Base-by-base conservation (phyloP, 2,888 invertebrate species). In the Orchesella flavescens region DNA sequence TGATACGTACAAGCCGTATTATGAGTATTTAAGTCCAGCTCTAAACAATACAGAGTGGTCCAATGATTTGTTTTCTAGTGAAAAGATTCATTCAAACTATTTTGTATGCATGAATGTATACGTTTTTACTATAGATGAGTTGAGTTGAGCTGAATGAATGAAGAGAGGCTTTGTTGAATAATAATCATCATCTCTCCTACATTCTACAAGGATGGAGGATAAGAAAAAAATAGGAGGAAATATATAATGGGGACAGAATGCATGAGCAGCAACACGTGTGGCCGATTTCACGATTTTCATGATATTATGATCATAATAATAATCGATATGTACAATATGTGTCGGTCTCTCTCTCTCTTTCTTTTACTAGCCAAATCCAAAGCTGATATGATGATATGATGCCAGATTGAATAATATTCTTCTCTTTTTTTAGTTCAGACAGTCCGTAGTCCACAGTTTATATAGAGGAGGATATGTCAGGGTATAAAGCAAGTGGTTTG, bases 191-290 rank as follows among this genome's bases (percentile, higher is more conserved):
- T 34, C 34, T 34, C 34, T 34, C 7, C 34, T n/a, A n/a, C n/a
- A n/a, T n/a, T n/a, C n/a, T n/a, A n/a, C n/a, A n/a, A n/a, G n/a
- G 15, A 44, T 44, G 44, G 44, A 34, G 44, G 46, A 61, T 46
- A 61, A 61, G 61, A 72, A 24, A 53, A 49, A 63, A 78, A 76
- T 34, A 23, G 55, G 73, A 68, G 61, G 65, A 34, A 15, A 44
- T 43, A 69, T 34, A 69, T 69, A 72, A 72, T 55, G 57, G 72
- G 49, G 23, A 71, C 19, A 55, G 59, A 74, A 71, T 68, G 75
- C 77, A 73, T 84, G 81, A 84, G 78, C 78, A 85, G 86, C 84
- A 87, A 87, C 87, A 87, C 87, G 87, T 87, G 87, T 86, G 85
- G 87, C 86, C 87, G 87, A 87, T 87, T 85, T 86, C 84, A 86